phyloP scores from a whole-genome alignment of 2,113 vertebrate species.

The Vulpes vulpes region DNA sequence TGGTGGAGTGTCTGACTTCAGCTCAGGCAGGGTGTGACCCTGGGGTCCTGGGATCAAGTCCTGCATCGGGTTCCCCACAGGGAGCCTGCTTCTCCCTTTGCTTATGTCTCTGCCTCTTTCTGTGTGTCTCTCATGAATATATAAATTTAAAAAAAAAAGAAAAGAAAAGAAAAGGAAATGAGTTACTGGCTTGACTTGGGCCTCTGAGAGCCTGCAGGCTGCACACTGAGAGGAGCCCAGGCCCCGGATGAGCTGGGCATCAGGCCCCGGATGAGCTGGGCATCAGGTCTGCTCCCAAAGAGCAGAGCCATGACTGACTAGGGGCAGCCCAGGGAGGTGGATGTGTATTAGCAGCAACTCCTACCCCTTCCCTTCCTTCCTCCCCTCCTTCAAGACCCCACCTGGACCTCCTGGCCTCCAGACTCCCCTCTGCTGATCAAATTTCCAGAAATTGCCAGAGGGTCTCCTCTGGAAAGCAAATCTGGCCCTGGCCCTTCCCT shows the following conservation, averaged over 20 bases:
- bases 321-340: not conserved
- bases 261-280: not conserved
- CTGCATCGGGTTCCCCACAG: no score
- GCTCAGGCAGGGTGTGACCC: no score
- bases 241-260: not conserved
- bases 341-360: not conserved
- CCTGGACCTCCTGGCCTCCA: not conserved
- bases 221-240: not conserved
- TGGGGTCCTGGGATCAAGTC: no score
- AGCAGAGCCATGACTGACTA: not conserved
- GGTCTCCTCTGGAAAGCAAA: not conserved
- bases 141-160: no score
- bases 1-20: no score
- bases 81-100: no score
- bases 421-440: not conserved
- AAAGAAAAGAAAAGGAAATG: not conserved
- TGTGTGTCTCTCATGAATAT: no score
- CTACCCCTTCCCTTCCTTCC: not conserved
- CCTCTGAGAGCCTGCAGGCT: not conserved
- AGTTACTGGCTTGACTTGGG: not conserved
- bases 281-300: not conserved
- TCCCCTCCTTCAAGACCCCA: not conserved
- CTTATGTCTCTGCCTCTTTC: no score
- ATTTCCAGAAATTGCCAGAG: not conserved
- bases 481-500: not conserved